phyloP scores from a whole-genome alignment of 64 coral and sea anemone species.

The Astreopora myriophthalma region DNA sequence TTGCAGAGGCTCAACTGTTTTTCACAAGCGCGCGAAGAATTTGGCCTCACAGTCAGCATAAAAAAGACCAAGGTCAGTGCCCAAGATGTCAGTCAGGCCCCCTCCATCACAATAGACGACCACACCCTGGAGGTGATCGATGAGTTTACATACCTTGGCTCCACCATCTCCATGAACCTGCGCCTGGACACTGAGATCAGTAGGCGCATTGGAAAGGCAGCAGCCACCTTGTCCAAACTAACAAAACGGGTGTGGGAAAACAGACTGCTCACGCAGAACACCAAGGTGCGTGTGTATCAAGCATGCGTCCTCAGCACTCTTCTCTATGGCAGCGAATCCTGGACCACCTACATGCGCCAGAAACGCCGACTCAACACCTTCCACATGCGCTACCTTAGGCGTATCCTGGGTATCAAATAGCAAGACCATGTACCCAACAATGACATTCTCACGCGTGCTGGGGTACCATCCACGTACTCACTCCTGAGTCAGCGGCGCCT shows the following conservation, averaged over 20 bases:
- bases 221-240: background rate
- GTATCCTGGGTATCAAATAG: background rate
- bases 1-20: too few species aligned
- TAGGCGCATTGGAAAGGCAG: background rate
- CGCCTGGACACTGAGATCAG: background rate
- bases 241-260: background rate
- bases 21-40: background rate
- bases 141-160: slow-evolving; percentile 8
- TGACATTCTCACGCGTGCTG: background rate
- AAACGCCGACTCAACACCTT: background rate
- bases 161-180: slow-evolving; percentile 10
- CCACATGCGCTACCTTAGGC: background rate
- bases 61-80: background rate
- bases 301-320: background rate
- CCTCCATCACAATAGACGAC: background rate
- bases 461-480: background rate
- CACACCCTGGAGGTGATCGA: background rate
- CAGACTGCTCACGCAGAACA: background rate
- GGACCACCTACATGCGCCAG: background rate
- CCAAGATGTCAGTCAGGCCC: background rate
- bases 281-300: background rate
- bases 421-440: background rate
- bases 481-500: background rate
- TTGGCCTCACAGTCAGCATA: background rate
- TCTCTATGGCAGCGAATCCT: background rate